Conservation (phyloP, 2,113 vertebrate species). For the Paradoxurus hermaphroditus region DNA sequence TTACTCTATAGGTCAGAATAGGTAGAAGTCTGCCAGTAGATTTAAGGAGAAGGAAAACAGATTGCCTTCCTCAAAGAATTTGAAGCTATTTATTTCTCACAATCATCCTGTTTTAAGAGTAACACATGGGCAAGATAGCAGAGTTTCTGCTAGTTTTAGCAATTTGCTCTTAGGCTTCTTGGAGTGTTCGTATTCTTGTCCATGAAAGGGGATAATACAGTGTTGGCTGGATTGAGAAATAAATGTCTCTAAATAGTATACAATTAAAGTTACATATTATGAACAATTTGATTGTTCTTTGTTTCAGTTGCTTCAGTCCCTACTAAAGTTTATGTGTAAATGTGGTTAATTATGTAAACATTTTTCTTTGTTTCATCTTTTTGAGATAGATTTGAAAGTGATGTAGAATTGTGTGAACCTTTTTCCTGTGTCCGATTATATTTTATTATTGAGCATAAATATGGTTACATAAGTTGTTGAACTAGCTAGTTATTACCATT, state of each 20-base stretch:
- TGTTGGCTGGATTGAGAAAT: neutral
- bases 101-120: neutral
- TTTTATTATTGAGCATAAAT: neutral
- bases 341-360: neutral
- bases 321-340: neutral
- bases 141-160: neutral
- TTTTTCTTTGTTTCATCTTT: neutral
- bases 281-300: neutral
- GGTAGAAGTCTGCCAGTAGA: neutral
- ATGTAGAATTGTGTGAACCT: neutral
- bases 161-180: neutral
- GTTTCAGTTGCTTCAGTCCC: neutral
- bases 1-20: neutral
- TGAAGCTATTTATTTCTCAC: neutral
- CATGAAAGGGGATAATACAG: neutral
- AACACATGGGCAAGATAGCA: neutral
- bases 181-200: neutral
- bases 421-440: neutral
- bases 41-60: neutral
- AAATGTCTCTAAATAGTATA: neutral
- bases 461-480: neutral
- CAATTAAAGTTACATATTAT: neutral
- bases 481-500: neutral
- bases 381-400: neutral
- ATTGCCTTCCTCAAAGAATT: neutral